Evolutionary conservation across 2,113 vertebrate species (phyloP).

Genomic region (Tringa solitaria): DNA sequence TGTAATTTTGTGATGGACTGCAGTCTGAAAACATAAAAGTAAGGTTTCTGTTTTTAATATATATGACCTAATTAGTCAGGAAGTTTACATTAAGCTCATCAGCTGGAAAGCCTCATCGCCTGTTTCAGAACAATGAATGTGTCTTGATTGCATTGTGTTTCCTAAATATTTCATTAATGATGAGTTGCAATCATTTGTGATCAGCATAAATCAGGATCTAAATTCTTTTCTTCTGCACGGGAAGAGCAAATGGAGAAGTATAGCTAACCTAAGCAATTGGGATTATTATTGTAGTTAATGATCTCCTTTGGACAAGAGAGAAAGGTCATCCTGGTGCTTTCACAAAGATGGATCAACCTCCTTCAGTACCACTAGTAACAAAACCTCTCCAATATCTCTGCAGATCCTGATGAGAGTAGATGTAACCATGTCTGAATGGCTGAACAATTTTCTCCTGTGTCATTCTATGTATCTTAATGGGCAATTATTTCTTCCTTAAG

Average conservation of each 20-base stretch:
- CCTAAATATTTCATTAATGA: slow-evolving; percentile 20
- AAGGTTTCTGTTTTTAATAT: background rate
- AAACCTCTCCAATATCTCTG: background rate
- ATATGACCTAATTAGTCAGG: background rate
- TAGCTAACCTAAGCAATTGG: background rate
- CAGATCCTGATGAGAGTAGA: background rate
- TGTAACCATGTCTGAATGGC: background rate
- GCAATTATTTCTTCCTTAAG: background rate
- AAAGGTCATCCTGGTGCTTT: background rate
- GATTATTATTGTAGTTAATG: background rate
- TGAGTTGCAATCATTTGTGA: background rate
- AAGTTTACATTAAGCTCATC: background rate
- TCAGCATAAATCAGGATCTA: background rate
- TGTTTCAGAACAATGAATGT: background rate
- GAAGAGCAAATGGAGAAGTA: background rate
- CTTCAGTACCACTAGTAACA: background rate
- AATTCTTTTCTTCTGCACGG: background rate
- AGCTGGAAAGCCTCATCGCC: background rate
- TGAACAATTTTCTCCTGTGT: background rate
- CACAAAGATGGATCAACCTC: background rate
- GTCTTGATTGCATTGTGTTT: slow-evolving; percentile 14
- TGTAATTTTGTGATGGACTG: background rate
- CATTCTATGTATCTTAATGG: background rate
- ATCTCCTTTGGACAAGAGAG: background rate
- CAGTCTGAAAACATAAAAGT: background rate